These are phyloP conservation scores for Noctua janthina DNA, from an alignment of 2,888 invertebrate species.

Conservation along the genomic window DNA sequence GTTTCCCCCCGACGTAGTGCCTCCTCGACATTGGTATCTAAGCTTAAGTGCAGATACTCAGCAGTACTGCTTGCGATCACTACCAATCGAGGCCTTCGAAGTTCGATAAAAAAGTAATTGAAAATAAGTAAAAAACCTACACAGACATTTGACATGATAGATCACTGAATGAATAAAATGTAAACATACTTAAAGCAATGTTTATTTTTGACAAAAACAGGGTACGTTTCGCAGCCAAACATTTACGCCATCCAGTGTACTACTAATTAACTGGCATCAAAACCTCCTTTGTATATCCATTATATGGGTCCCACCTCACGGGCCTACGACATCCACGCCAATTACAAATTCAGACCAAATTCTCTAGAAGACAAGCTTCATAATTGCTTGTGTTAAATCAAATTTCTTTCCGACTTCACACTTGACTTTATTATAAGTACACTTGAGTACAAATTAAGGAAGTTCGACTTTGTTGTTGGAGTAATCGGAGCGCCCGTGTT, in stretches of 20 bases:
- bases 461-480: conserved; percentile 67
- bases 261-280: conserved; percentile 77
- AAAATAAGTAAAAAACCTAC: background rate
- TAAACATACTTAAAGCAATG: conserved; percentile 7
- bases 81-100: background rate
- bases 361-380: conserved; percentile 40
- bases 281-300: conserved; percentile 68
- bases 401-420: conserved; percentile 65
- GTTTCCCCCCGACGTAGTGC: no score
- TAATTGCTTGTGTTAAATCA: conserved; percentile 51
- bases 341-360: conserved; percentile 56
- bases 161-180: conserved; percentile 13
- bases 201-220: conserved; percentile 16
- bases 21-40: background rate
- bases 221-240: conserved; percentile 25
- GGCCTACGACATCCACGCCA: conserved; percentile 34
- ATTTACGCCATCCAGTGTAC: conserved; percentile 56
- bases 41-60: background rate
- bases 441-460: conserved; percentile 70
- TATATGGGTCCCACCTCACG: conserved; percentile 56
- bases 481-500: conserved; percentile 67
- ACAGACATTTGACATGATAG: background rate
- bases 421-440: conserved; percentile 70
- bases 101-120: background rate
- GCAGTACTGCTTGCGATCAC: background rate